Evolutionary conservation across 2,888 invertebrate species (phyloP).

Genomic region (Belgica antarctica): DNA sequence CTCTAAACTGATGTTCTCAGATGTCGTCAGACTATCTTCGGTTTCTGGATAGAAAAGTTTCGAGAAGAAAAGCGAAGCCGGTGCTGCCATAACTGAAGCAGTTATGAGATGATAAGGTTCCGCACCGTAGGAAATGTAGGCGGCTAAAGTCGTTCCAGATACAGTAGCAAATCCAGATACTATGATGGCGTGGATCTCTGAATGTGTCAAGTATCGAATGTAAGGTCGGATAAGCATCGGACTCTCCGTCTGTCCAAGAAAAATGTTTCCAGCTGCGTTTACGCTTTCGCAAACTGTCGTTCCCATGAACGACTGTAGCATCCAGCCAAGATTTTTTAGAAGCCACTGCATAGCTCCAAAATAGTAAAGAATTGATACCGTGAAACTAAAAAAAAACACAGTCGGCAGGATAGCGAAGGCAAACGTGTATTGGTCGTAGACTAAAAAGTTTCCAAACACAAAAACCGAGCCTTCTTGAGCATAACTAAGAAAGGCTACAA

Average conservation of each 20-base stretch:
- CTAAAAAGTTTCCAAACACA: conserved; percentile 73
- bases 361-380: conserved; percentile 85
- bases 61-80: conserved; percentile 84
- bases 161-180: conserved; percentile 90
- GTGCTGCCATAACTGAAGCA: conserved; percentile 94
- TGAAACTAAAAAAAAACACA: conserved; percentile 90
- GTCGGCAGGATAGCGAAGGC: conserved; percentile 87
- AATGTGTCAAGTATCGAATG: conserved; percentile 73
- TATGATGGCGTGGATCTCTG: conserved; percentile 92
- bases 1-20: conserved; percentile 70
- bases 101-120: conserved; percentile 84
- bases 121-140: conserved; percentile 88
- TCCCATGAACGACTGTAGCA: conserved; percentile 69
- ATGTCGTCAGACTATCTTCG: conserved; percentile 71
- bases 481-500: conserved; percentile 74
- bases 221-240: conserved; percentile 87
- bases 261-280: conserved; percentile 91
- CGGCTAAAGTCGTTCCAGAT: conserved; percentile 82
- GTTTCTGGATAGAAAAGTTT: conserved; percentile 93
- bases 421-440: conserved; percentile 65
- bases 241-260: conserved; percentile 91
- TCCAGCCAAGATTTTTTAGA: conserved; percentile 74
- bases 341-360: conserved; percentile 85
- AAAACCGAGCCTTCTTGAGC: conserved; percentile 78
- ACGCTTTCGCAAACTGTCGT: conserved; percentile 95